phyloP scores from a whole-genome alignment of 2,888 invertebrate species.

The Andrena trimmerana region DNA sequence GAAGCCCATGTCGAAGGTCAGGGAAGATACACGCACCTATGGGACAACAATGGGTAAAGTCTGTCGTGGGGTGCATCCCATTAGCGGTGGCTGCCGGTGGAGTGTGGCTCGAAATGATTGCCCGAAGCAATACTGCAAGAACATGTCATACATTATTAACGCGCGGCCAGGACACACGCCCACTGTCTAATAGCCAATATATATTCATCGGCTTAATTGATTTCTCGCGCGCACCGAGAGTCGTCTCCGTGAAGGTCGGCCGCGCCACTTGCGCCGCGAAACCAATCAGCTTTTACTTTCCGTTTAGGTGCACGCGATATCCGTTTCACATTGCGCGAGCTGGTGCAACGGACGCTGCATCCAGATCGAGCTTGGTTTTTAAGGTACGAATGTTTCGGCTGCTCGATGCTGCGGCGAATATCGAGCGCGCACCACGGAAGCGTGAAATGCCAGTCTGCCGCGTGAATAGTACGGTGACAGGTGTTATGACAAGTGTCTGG shows the following conservation, averaged over 20 bases:
- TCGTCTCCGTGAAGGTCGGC: slow-evolving; percentile 62
- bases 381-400: no score
- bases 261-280: slow-evolving; percentile 31
- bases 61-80: slow-evolving; percentile 76
- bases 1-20: slow-evolving; percentile 72
- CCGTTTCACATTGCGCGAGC: slow-evolving; percentile 2
- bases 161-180: slow-evolving; percentile 67
- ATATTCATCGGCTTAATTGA: slow-evolving; percentile 82
- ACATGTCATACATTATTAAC: slow-evolving; percentile 79
- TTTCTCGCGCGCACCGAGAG: slow-evolving; percentile 69
- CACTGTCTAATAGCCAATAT: slow-evolving; percentile 79
- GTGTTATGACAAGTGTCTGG: slow-evolving; percentile 34
- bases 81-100: slow-evolving; percentile 61
- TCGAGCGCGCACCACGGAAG: slow-evolving; percentile 11
- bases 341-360: neutral
- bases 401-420: slow-evolving; percentile 12
- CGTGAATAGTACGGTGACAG: slow-evolving; percentile 30
- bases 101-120: slow-evolving; percentile 64
- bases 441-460: slow-evolving; percentile 29
- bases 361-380: neutral
- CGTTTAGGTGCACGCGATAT: slow-evolving; percentile 43
- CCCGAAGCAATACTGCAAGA: slow-evolving; percentile 75
- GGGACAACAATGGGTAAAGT: slow-evolving; percentile 71
- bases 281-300: slow-evolving; percentile 52
- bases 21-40: slow-evolving; percentile 68